Percentiles rank a stretch among this genome's conserved stretches.
These are phyloP conservation scores for Ligdia adustata DNA, from an alignment of 2,888 invertebrate genomes.

Conservation along the genomic window DNA sequence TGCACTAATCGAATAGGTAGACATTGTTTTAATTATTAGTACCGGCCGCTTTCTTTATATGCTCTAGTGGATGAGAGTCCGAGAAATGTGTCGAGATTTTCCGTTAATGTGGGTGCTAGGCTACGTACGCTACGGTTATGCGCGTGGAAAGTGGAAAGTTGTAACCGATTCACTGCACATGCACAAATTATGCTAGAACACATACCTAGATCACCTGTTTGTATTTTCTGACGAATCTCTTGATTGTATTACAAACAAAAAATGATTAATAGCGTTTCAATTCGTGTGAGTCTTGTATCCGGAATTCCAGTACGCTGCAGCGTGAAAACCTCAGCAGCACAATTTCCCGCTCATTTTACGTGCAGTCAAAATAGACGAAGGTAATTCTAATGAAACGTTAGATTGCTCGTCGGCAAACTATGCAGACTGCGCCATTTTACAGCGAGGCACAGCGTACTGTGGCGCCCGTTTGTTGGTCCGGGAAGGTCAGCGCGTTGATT, in stretches of 20 bases:
- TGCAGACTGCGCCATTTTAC: constrained; percentile 49
- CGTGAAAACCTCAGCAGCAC: constrained; percentile 3
- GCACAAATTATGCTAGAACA: constrained; percentile 65
- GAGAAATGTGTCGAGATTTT: constrained; percentile 78
- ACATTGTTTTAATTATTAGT: constrained; percentile 54
- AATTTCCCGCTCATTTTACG: constrained; percentile 15
- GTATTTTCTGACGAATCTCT: constrained; percentile 27
- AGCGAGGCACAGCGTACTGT: constrained; percentile 50
- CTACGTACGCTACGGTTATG: constrained; percentile 60
- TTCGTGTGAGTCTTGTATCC: too few relatives aligned
- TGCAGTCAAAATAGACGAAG: constrained; percentile 29
- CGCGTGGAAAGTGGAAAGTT: constrained; percentile 82
- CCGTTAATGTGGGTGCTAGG: constrained; percentile 64
- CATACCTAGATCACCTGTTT: constrained; percentile 36
- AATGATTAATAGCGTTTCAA: too few relatives aligned
- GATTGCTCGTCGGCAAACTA: constrained; percentile 38
- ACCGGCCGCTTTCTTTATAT: constrained; percentile 71
- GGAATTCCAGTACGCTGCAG: background rate
- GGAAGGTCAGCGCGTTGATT: constrained; percentile 82
- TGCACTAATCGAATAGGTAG: constrained; percentile 37
- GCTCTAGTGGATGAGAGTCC: constrained; percentile 74
- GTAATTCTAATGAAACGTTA: constrained; percentile 40
- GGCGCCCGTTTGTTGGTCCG: constrained; percentile 70
- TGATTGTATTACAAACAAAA: background rate
- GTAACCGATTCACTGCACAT: constrained; percentile 79